Percentiles rank a stretch among this genome's conserved stretches.
phyloP scores from a whole-genome alignment of 1,140 invertebrate species.

The Panonychus citri region DNA sequence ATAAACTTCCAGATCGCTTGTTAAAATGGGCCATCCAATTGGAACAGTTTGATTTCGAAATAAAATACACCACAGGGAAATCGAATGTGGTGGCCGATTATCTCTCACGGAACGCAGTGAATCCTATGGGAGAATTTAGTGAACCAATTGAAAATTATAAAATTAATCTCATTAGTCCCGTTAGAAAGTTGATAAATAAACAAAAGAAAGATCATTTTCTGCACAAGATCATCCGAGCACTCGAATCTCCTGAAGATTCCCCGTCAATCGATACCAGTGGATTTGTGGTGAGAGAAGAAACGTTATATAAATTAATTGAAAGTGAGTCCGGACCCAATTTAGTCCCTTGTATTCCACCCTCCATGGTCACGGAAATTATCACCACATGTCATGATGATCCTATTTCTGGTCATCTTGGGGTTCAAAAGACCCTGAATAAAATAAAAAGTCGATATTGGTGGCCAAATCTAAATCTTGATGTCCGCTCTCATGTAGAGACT shows the following conservation, averaged over 20 bases:
- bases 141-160: not conserved
- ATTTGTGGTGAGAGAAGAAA: not conserved
- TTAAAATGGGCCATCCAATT: conserved; percentile 13
- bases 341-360: not conserved
- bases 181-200: not conserved
- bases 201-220: not conserved
- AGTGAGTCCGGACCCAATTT: not conserved
- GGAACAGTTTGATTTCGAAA: conserved; percentile 11
- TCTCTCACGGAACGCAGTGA: not conserved
- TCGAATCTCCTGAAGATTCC: not conserved
- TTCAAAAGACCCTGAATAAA: conserved; percentile 9
- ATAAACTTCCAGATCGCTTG: not conserved
- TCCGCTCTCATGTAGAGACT: conserved; percentile 6
- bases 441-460: conserved; percentile 13
- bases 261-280: not conserved
- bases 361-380: no score
- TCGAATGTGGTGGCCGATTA: not conserved
- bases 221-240: not conserved
- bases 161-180: not conserved
- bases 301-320: not conserved
- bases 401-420: conserved; percentile 11
- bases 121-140: not conserved
- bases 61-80: not conserved
- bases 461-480: conserved; percentile 6
- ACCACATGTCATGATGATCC: not conserved